A percentile compares a stretch with the other conserved stretches of the same genome.
Conservation (phyloP, 2,888 invertebrate genomes). For the Tromatobia lineatoria region DNA sequence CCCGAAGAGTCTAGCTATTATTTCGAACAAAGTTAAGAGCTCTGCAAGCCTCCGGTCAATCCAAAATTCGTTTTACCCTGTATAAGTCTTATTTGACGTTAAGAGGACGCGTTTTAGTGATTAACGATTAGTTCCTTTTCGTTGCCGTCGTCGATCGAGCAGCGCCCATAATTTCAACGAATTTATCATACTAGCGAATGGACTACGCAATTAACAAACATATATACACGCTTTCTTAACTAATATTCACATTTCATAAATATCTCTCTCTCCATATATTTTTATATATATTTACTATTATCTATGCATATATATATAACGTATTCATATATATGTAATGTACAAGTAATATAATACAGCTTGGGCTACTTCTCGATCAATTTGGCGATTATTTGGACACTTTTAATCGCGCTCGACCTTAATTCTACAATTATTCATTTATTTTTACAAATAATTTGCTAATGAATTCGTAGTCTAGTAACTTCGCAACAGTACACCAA, state of each 20-base stretch:
- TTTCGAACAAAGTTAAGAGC: constrained; percentile 76
- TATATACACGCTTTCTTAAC: constrained; percentile 76
- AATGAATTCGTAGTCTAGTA: constrained; percentile 54
- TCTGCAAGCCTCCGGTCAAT: constrained; percentile 14
- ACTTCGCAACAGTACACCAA: constrained; percentile 60
- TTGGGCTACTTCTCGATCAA: constrained; percentile 67
- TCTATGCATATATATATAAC: constrained; percentile 52
- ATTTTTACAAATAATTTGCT: constrained; percentile 18
- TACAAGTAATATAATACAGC: constrained; percentile 73
- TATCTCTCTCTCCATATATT: constrained; percentile 70
- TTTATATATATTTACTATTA: constrained; percentile 59
- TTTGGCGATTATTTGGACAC: constrained; percentile 12
- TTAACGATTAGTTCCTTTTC: not conserved
- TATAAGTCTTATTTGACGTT: constrained; percentile 73
- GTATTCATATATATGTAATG: constrained; percentile 65
- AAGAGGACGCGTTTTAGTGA: constrained; percentile 54
- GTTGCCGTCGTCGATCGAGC: constrained; percentile 65
- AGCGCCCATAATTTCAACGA: constrained; percentile 72
- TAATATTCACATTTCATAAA: constrained; percentile 79
- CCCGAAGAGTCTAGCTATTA: constrained; percentile 73
- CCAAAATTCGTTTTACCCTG: constrained; percentile 77
- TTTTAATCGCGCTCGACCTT: constrained; percentile 22
- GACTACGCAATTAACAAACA: constrained; percentile 71
- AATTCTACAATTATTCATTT: constrained; percentile 42
- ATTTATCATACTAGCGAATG: constrained; percentile 70